A percentile compares a stretch with the other conserved stretches of the same genome.
These are phyloP conservation scores for Calliphora vicina DNA, from an alignment of 1,140 invertebrate species.

Conservation along the genomic window DNA sequence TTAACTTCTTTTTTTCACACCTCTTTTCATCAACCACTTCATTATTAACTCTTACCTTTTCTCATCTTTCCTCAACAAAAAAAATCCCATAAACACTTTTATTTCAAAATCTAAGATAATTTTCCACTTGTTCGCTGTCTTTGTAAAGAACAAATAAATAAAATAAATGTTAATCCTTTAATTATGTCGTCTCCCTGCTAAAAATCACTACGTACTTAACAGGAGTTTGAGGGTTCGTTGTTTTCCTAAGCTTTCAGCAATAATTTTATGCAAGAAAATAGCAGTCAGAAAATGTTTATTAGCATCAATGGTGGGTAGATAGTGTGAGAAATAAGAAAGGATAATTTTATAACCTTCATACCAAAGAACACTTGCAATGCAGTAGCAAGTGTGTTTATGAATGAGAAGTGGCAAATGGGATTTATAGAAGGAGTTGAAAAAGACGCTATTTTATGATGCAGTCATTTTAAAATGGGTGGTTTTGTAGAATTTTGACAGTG, in stretches of 20 bases:
- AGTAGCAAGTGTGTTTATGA: background rate
- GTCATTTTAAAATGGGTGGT: too few species aligned
- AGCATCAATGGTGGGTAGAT: background rate
- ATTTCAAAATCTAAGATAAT: background rate
- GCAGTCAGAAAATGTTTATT: background rate
- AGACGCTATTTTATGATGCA: background rate
- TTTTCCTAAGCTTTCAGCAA: background rate
- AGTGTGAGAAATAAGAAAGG: background rate
- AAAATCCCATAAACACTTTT: background rate
- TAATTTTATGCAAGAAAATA: background rate
- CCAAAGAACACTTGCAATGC: background rate
- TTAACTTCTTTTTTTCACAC: background rate
- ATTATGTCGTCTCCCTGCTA: background rate
- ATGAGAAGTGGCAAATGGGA: background rate
- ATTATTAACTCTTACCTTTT: background rate
- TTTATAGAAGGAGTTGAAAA: background rate
- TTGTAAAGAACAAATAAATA: background rate
- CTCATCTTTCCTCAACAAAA: background rate
- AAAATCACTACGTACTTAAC: background rate
- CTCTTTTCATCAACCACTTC: background rate
- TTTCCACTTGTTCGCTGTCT: background rate
- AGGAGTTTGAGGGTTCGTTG: background rate
- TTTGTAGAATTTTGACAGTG: too few species aligned
- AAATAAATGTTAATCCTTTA: background rate
- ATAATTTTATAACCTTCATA: background rate